These are phyloP conservation scores for Cataglyphis rosenhaueri DNA, from an alignment of 2,888 invertebrate species.

Conservation along the genomic window DNA sequence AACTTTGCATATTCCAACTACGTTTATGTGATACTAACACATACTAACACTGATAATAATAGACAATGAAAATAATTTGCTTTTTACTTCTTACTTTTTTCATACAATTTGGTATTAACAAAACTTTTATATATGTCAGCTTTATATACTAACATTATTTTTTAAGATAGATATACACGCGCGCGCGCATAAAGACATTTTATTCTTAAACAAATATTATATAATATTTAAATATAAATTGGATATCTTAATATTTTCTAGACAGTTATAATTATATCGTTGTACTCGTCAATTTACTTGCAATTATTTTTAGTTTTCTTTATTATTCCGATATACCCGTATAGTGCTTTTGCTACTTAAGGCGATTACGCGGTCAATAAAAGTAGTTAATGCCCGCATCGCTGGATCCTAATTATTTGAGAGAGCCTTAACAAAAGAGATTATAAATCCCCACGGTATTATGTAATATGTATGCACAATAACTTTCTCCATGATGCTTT, in stretches of 20 bases:
- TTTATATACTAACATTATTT: slow-evolving; percentile 24
- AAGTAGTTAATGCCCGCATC: slow-evolving; percentile 36
- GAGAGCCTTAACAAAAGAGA: slow-evolving; percentile 28
- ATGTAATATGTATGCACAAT: slow-evolving; percentile 23
- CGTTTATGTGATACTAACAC: slow-evolving; percentile 20
- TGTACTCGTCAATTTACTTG: slow-evolving; percentile 1
- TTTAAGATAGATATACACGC: slow-evolving; percentile 15
- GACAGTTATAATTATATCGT: neutral
- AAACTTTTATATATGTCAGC: neutral
- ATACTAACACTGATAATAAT: slow-evolving; percentile 6
- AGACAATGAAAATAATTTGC: neutral
- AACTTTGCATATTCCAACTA: slow-evolving; percentile 3
- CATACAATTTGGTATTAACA: neutral
- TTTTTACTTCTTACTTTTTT: slow-evolving; percentile 2
- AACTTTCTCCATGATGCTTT: slow-evolving; percentile 2
- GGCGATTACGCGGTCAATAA: slow-evolving; percentile 30
- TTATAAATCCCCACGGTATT: slow-evolving; percentile 29
- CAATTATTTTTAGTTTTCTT: slow-evolving; percentile 31
- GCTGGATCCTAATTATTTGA: slow-evolving; percentile 13
- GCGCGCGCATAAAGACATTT: neutral
- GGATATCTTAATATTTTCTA: neutral
- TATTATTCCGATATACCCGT: slow-evolving; percentile 22
- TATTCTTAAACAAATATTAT: neutral
- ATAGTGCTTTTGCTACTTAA: slow-evolving; percentile 15
- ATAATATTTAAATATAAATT: slow-evolving; percentile 10